phyloP scores from a whole-genome alignment of 2,888 invertebrate species.

The Thereva nobilitata region DNA sequence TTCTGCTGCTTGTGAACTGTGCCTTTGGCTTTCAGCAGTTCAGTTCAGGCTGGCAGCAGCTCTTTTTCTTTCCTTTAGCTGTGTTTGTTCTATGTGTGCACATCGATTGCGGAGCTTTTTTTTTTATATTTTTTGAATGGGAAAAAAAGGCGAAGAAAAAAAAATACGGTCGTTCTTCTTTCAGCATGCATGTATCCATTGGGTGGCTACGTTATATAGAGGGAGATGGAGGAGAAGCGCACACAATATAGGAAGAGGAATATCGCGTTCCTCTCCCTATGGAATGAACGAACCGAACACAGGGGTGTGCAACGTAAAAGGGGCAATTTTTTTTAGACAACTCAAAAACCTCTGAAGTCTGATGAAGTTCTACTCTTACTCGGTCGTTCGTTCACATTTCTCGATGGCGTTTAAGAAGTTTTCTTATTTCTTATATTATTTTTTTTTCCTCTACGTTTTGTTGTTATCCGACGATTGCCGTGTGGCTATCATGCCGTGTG shows the following conservation, averaged over 20 bases:
- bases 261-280: slow-evolving; percentile 38
- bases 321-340: slow-evolving; percentile 37
- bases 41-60: neutral
- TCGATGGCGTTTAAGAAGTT: slow-evolving; percentile 39
- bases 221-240: slow-evolving; percentile 1
- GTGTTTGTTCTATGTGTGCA: slow-evolving; percentile 13
- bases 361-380: slow-evolving; percentile 43
- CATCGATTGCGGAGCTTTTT: slow-evolving; percentile 38
- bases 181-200: slow-evolving; percentile 23
- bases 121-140: slow-evolving; percentile 10
- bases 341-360: slow-evolving; percentile 36
- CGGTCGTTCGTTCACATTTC: slow-evolving; percentile 45
- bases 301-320: slow-evolving; percentile 22
- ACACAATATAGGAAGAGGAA: slow-evolving; percentile 37
- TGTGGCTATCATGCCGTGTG: too few species aligned
- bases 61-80: slow-evolving; percentile 13
- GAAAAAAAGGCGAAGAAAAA: slow-evolving; percentile 16
- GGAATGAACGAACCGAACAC: slow-evolving; percentile 4
- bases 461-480: too few species aligned
- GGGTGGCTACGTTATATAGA: slow-evolving; percentile 15
- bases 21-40: neutral
- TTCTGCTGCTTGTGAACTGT: neutral
- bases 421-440: slow-evolving; percentile 25
- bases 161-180: slow-evolving; percentile 37
- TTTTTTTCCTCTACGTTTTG: neutral